Conservation (phyloP, 1,140 invertebrate genomes). For the Mamestra configurata region DNA sequence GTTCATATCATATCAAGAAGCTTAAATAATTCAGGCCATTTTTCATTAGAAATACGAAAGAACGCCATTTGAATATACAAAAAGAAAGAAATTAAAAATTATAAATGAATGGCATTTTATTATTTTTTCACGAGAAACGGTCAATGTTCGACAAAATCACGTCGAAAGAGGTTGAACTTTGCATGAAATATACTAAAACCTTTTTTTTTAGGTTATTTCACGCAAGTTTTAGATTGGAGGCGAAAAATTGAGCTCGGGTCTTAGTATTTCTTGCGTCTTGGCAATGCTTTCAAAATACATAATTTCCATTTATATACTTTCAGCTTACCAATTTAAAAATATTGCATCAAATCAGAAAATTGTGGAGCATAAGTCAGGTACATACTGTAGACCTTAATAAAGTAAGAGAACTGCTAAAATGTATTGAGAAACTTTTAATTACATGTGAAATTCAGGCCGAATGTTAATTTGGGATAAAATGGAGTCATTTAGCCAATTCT, state of each 20-base stretch:
- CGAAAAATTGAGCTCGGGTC: too few relatives aligned
- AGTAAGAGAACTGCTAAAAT: neutral
- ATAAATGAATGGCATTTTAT: neutral
- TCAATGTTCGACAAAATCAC: too few relatives aligned
- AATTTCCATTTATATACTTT: too few relatives aligned
- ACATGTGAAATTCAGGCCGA: neutral
- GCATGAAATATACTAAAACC: too few relatives aligned
- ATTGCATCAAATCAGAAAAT: neutral
- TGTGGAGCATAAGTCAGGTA: neutral
- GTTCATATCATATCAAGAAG: neutral
- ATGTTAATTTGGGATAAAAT: constrained; percentile 21
- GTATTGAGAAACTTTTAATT: constrained; percentile 12
- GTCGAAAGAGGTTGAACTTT: too few relatives aligned
- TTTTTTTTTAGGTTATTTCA: too few relatives aligned
- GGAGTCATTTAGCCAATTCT: constrained; percentile 8
- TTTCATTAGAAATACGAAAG: neutral
- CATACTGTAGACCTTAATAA: neutral
- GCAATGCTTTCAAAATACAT: too few relatives aligned
- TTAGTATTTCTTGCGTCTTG: too few relatives aligned
- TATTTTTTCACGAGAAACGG: neutral
- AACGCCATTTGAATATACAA: neutral
- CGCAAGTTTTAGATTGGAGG: too few relatives aligned
- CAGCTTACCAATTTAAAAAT: too few relatives aligned
- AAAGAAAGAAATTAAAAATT: neutral
- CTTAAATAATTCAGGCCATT: neutral